Conservation (phyloP, 2,797 vertebrate genomes). For the Lithobates pipiens region DNA sequence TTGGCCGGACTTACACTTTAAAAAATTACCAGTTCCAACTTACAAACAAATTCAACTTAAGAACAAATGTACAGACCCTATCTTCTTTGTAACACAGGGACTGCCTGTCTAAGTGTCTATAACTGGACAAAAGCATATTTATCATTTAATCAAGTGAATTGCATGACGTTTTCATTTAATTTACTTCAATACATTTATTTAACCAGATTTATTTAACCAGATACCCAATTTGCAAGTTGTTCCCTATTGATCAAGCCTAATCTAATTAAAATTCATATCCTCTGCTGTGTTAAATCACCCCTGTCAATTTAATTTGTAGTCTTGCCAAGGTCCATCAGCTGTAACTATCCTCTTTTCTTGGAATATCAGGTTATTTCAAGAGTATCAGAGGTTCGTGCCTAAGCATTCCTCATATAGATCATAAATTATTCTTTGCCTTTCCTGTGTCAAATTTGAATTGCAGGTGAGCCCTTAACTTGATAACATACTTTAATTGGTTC, state of each 20-base stretch:
- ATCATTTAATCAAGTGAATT: background rate
- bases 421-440: constrained; percentile 58
- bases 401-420: constrained; percentile 56
- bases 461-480: constrained; percentile 60
- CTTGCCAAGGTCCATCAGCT: constrained; percentile 40
- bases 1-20: too few species aligned
- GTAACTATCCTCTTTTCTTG: constrained; percentile 54
- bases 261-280: constrained; percentile 42
- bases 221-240: background rate
- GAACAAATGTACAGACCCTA: too few species aligned
- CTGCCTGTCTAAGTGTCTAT: too few species aligned
- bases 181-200: background rate
- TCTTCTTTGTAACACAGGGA: too few species aligned
- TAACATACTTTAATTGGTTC: constrained; percentile 38
- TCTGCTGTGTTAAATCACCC: constrained; percentile 20
- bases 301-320: constrained; percentile 63
- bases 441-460: constrained; percentile 63
- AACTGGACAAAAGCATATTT: background rate
- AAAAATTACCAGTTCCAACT: too few species aligned
- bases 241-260: constrained; percentile 10
- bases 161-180: background rate
- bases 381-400: constrained; percentile 51
- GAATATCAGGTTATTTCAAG: constrained; percentile 53
- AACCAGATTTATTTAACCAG: background rate
- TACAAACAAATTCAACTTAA: too few species aligned